A percentile compares a stretch with the other conserved stretches of the same genome.
phyloP scores from a whole-genome alignment of 1,140 invertebrate species.

The Ips nitidus region DNA sequence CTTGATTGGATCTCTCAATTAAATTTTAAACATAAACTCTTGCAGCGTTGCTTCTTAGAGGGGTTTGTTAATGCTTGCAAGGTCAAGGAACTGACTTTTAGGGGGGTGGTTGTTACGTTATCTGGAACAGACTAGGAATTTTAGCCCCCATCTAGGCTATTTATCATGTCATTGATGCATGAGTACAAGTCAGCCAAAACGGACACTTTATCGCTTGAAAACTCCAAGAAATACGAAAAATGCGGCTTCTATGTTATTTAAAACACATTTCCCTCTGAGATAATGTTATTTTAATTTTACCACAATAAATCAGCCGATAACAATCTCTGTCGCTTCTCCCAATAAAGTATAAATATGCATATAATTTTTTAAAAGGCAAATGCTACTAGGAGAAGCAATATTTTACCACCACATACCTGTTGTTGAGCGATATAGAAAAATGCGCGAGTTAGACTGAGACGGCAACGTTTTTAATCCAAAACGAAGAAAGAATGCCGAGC shows the following conservation, averaged over 20 bases:
- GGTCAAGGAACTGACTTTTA: too few relatives aligned
- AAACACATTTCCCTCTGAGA: constrained; percentile 21
- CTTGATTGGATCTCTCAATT: constrained; percentile 20
- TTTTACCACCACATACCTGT: constrained; percentile 48
- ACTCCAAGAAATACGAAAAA: constrained; percentile 16
- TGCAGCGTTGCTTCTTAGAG: too few relatives aligned
- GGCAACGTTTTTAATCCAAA: constrained; percentile 49
- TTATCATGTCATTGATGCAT: too few relatives aligned
- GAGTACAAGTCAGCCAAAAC: too few relatives aligned
- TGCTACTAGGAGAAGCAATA: constrained; percentile 44
- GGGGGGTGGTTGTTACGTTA: too few relatives aligned
- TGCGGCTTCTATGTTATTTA: constrained; percentile 22
- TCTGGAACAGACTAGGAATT: too few relatives aligned
- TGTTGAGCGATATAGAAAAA: constrained; percentile 49
- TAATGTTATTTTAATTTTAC: constrained; percentile 37
- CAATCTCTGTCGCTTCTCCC: constrained; percentile 41
- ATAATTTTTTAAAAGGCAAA: constrained; percentile 45
- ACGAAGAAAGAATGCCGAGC: constrained; percentile 50
- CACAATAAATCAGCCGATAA: constrained; percentile 42
- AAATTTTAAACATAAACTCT: not conserved
- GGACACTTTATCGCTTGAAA: constrained; percentile 7
- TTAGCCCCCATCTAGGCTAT: too few relatives aligned
- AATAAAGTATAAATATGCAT: constrained; percentile 47
- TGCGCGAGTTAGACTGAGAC: constrained; percentile 38
- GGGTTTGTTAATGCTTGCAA: not conserved